Conservation (phyloP, 2,797 vertebrate genomes). For the Mareca penelope region DNA sequence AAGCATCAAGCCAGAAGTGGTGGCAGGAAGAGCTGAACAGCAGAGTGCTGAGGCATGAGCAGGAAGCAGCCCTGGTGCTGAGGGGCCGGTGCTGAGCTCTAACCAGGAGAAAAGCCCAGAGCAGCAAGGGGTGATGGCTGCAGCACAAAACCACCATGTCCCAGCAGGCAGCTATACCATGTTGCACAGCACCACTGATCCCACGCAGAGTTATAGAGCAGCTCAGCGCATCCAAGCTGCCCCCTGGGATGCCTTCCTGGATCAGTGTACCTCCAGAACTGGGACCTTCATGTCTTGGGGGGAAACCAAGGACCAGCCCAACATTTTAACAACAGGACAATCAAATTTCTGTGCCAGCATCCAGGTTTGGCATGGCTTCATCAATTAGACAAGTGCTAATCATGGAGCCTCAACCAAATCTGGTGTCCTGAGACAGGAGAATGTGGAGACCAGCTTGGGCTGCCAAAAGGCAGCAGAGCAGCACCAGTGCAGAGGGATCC, state of each 20-base stretch:
- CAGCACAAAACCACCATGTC: background rate
- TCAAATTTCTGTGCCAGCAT: background rate
- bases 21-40: rapidly evolving
- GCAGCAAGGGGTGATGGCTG: background rate
- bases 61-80: too few species aligned
- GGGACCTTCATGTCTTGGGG: too few species aligned
- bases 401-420: rapidly evolving
- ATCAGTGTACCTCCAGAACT: background rate
- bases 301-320: background rate
- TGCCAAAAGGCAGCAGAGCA: background rate
- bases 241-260: background rate
- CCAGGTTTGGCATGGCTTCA: background rate
- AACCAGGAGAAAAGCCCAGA: background rate
- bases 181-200: background rate
- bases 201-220: rapidly evolving
- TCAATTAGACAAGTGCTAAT: background rate
- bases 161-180: background rate
- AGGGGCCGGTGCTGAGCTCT: too few species aligned
- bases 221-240: background rate
- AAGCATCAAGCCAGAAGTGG: background rate
- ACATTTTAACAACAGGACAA: background rate
- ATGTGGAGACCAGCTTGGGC: background rate
- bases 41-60: background rate
- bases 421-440: rapidly evolving
- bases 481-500: background rate